These are phyloP conservation scores for Paralichthys olivaceus DNA, from an alignment of 2,113 vertebrate genomes.

Conservation along the genomic window DNA sequence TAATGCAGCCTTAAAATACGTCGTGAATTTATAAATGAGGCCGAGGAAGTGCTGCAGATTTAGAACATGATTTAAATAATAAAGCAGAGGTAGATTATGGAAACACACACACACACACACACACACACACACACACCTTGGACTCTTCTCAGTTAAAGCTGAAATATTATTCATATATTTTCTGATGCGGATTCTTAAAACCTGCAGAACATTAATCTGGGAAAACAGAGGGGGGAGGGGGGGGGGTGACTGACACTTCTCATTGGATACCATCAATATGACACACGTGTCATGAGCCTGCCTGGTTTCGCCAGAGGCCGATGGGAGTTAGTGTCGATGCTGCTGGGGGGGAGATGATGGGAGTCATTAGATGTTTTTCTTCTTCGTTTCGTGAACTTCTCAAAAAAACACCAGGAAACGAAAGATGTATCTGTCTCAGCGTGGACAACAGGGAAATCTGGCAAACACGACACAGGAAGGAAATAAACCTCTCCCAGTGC, in stretches of 20 bases:
- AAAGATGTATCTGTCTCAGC: background rate
- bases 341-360: background rate
- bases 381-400: background rate
- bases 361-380: background rate
- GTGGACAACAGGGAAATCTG: slow-evolving; percentile 32
- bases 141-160: background rate
- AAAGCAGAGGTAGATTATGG: slow-evolving; percentile 1
- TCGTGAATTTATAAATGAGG: background rate
- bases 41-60: background rate
- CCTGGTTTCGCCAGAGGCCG: background rate
- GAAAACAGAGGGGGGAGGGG: background rate
- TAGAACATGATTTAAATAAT: background rate
- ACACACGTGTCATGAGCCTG: background rate
- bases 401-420: background rate
- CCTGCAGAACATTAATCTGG: background rate
- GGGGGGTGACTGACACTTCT: background rate
- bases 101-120: background rate
- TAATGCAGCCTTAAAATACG: background rate
- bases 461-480: background rate
- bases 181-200: background rate
- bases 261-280: background rate
- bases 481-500: background rate
- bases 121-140: background rate
- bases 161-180: background rate
- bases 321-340: background rate